Evolutionary conservation across 2,888 invertebrate genomes (phyloP).

Genomic region (Epinotia demarniana): DNA sequence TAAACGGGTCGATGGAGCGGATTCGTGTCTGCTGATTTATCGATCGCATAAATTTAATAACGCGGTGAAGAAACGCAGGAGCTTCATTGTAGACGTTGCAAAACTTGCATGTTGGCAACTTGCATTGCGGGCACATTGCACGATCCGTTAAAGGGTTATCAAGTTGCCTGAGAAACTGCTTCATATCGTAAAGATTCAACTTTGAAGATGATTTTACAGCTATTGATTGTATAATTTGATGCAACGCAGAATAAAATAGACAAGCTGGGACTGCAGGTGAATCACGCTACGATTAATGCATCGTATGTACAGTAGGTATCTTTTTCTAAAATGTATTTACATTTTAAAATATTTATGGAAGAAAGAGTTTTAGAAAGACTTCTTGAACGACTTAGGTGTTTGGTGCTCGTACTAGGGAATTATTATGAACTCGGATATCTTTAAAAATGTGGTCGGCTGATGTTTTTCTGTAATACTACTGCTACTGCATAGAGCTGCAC

Average conservation of each 20-base stretch:
- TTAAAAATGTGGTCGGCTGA: too few relatives aligned
- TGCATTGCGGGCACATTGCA: conserved; percentile 25
- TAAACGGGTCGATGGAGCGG: conserved; percentile 37
- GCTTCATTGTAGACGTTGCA: conserved; percentile 53
- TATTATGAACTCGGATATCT: too few relatives aligned
- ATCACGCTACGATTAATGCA: background rate
- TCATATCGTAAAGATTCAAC: background rate
- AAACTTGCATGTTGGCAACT: conserved; percentile 46
- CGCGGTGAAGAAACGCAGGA: conserved; percentile 62
- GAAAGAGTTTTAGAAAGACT: too few relatives aligned
- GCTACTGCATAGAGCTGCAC: background rate
- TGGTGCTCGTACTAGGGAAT: too few relatives aligned
- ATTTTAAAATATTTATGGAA: too few relatives aligned
- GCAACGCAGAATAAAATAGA: background rate
- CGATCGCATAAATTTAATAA: conserved; percentile 59
- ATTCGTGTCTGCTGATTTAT: conserved; percentile 44
- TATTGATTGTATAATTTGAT: background rate
- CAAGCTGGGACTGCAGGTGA: background rate
- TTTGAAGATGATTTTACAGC: background rate
- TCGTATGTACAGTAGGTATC: too few relatives aligned
- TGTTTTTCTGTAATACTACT: background rate
- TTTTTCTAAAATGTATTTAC: too few relatives aligned
- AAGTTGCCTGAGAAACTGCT: conserved; percentile 5
- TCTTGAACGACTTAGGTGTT: too few relatives aligned
- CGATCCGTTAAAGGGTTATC: conserved; percentile 25